These are phyloP conservation scores for Equus przewalskii DNA, from an alignment of 2,113 vertebrate genomes.

Conservation along the genomic window DNA sequence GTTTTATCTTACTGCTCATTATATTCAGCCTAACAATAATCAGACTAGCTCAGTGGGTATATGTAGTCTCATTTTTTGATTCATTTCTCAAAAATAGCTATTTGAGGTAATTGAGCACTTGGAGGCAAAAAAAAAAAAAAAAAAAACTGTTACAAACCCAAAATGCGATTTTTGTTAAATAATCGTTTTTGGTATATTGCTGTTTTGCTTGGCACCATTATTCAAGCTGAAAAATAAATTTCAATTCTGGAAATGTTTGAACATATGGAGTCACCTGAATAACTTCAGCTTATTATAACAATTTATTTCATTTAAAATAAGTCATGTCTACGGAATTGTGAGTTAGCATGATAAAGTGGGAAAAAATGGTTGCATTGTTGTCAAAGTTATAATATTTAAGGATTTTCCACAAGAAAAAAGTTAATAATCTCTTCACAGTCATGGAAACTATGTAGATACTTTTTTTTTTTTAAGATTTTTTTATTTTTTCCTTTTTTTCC, in stretches of 20 bases:
- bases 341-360: background rate
- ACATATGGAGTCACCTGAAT: background rate
- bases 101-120: background rate
- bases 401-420: background rate
- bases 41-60: background rate
- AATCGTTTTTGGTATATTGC: background rate
- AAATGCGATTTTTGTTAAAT: background rate
- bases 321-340: background rate
- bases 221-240: constrained; percentile 28
- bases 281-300: background rate
- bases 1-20: background rate
- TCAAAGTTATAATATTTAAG: background rate
- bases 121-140: background rate
- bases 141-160: background rate
- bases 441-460: background rate
- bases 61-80: background rate
- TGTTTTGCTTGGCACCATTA: background rate
- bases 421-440: background rate
- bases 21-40: background rate
- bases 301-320: background rate
- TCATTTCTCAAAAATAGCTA: background rate
- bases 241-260: background rate
- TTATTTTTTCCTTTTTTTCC: too few species aligned
- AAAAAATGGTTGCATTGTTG: background rate
- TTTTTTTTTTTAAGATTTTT: background rate